These are phyloP conservation scores for Chelidonichthys spinosus DNA, from an alignment of 2,797 vertebrate species.

Conservation along the genomic window DNA sequence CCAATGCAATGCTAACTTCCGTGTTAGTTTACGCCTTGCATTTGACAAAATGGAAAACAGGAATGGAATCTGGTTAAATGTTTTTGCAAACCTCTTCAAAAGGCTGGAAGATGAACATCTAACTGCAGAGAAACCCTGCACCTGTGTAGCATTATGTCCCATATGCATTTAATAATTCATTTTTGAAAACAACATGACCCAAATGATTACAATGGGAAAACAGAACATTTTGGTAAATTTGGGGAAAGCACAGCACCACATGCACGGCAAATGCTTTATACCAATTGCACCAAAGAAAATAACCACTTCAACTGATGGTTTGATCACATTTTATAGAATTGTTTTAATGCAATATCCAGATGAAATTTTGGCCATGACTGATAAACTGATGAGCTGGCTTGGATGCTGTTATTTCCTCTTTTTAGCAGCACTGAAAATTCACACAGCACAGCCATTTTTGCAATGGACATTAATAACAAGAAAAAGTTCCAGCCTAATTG, in stretches of 20 bases:
- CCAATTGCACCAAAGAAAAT: not conserved
- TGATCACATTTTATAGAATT: not conserved
- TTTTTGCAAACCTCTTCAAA: not conserved
- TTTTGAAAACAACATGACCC: not conserved
- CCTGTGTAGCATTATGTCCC: not conserved
- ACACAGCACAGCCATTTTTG: not conserved
- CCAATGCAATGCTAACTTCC: no score
- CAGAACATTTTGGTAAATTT: not conserved
- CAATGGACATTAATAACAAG: slow-evolving; percentile 6
- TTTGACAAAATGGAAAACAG: not conserved
- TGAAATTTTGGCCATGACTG: no score
- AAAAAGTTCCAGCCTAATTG: slow-evolving; percentile 1
- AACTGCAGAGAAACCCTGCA: not conserved
- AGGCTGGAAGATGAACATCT: not conserved
- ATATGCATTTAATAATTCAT: not conserved
- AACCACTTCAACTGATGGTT: not conserved
- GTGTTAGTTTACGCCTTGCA: no score
- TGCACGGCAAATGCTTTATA: not conserved
- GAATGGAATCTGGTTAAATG: not conserved
- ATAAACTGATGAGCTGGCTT: not conserved
- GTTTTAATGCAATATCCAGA: not conserved
- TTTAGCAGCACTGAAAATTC: slow-evolving; percentile 8
- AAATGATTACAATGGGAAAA: slow-evolving; percentile 2
- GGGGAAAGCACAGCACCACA: not conserved
- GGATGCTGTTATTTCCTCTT: slow-evolving; percentile 17